Percentiles rank a stretch among this genome's conserved stretches.
phyloP scores from a whole-genome alignment of 2,797 vertebrate genomes.

The Pangasius macronema region DNA sequence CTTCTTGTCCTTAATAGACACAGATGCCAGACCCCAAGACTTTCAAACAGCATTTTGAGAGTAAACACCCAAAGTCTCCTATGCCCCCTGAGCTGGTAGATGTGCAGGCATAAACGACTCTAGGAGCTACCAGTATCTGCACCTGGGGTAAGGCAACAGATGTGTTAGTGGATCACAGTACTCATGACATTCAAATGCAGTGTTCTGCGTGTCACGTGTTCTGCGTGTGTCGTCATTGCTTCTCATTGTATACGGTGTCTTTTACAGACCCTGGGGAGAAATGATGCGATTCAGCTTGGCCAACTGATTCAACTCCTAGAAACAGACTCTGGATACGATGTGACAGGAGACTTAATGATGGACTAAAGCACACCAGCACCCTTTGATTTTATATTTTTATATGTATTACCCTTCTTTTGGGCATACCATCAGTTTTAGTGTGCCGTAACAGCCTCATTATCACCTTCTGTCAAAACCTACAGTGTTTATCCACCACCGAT shows the following conservation, averaged over 20 bases:
- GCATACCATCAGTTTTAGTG: constrained; percentile 33
- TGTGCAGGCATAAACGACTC: constrained; percentile 74
- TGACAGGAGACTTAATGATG: constrained; percentile 50
- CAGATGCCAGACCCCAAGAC: constrained; percentile 88
- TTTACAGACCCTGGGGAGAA: constrained; percentile 48
- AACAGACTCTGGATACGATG: constrained; percentile 30
- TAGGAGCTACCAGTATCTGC: constrained; percentile 40
- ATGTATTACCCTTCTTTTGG: constrained; percentile 68
- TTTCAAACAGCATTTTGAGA: constrained; percentile 87
- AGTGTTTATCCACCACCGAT: constrained; percentile 40
- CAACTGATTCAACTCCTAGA: constrained; percentile 41
- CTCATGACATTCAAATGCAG: background rate
- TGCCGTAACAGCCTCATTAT: constrained; percentile 50
- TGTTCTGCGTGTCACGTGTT: background rate
- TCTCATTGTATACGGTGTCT: background rate
- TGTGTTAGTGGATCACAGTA: background rate
- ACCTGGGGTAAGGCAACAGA: constrained; percentile 57
- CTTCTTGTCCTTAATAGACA: constrained; percentile 68
- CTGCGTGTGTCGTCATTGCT: background rate
- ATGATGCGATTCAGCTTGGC: constrained; percentile 39
- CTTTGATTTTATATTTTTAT: constrained; percentile 63
- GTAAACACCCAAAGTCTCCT: constrained; percentile 84
- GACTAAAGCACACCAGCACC: constrained; percentile 71
- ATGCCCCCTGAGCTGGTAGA: constrained; percentile 82
- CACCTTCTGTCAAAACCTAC: constrained; percentile 19